A percentile compares a stretch with the other conserved stretches of the same genome.
Evolutionary conservation across 1,140 invertebrate species (phyloP).

Genomic region (Drosophila repleta): DNA sequence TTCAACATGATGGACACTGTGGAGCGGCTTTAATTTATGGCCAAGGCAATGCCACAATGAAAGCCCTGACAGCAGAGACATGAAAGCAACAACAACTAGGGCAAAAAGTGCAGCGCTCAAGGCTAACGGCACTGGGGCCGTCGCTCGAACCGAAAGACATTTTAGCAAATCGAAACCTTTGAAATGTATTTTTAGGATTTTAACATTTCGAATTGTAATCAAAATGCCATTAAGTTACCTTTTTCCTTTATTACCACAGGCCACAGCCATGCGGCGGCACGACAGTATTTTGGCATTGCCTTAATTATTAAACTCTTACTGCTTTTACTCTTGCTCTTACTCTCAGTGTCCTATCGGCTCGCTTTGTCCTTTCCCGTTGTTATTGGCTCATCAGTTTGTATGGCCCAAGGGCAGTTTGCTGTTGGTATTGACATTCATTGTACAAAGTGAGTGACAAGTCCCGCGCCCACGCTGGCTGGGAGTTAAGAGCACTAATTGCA

Average conservation of each 20-base stretch:
- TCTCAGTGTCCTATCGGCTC: neutral
- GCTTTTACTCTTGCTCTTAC: constrained; percentile 5
- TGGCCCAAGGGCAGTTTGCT: constrained; percentile 27
- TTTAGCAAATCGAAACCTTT: constrained; percentile 40
- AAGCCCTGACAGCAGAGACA: constrained; percentile 15
- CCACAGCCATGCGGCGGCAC: neutral
- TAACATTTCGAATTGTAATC: constrained; percentile 56
- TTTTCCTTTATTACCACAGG: constrained; percentile 4
- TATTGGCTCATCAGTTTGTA: constrained; percentile 29
- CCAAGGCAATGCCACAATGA: constrained; percentile 46
- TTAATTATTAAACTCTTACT: constrained; percentile 33
- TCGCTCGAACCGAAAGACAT: constrained; percentile 6
- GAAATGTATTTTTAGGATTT: constrained; percentile 29
- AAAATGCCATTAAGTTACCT: constrained; percentile 69
- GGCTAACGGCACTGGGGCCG: constrained; percentile 5
- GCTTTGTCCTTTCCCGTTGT: neutral
- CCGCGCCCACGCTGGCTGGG: neutral
- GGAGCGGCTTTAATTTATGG: constrained; percentile 68
- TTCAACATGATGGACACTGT: constrained; percentile 79
- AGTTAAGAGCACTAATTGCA: constrained; percentile 40
- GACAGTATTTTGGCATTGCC: constrained; percentile 25
- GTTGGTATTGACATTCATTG: constrained; percentile 46
- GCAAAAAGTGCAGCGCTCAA: constrained; percentile 17
- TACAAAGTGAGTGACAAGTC: constrained; percentile 47
- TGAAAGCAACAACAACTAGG: constrained; percentile 14